Evolutionary conservation across 2,113 vertebrate genomes (phyloP).

Genomic region (Hassar affinis): DNA sequence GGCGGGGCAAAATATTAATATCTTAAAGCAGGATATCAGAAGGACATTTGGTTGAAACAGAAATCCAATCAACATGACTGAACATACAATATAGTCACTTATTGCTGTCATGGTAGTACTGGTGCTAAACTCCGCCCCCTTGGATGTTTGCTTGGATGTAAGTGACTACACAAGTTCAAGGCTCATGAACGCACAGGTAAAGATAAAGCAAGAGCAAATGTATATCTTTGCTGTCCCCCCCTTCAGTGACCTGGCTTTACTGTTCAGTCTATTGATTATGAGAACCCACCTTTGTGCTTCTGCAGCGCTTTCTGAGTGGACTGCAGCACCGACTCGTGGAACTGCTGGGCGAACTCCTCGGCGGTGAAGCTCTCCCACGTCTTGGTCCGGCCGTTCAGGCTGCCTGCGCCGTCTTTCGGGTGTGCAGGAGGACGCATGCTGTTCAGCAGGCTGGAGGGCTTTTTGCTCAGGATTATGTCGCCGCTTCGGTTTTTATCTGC

Average conservation of each 20-base stretch:
- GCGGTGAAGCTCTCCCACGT: constrained; percentile 93
- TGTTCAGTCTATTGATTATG: too few relatives aligned
- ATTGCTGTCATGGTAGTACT: not conserved
- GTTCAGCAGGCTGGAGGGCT: constrained; percentile 84
- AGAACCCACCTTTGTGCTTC: constrained; percentile 89
- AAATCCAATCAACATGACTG: too few relatives aligned
- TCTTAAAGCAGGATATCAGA: too few relatives aligned
- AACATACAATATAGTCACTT: too few relatives aligned
- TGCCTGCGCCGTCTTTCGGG: constrained; percentile 83
- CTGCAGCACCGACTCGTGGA: constrained; percentile 97
- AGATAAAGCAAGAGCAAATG: too few relatives aligned
- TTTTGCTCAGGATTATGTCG: constrained; percentile 77
- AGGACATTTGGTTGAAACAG: too few relatives aligned
- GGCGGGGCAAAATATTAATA: too few relatives aligned
- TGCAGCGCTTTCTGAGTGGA: constrained; percentile 97
- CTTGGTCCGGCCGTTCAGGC: constrained; percentile 87
- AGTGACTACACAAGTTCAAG: too few relatives aligned
- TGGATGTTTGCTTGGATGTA: not conserved
- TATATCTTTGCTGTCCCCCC: too few relatives aligned
- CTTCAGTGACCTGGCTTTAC: too few relatives aligned
- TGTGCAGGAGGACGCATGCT: constrained; percentile 78
- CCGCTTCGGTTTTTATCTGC: constrained; percentile 79
- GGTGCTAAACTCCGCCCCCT: not conserved
- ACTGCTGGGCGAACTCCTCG: constrained; percentile 97
- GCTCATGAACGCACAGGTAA: too few relatives aligned